phyloP scores from a whole-genome alignment of 2,888 invertebrate species.

The Cephus spinipes region DNA sequence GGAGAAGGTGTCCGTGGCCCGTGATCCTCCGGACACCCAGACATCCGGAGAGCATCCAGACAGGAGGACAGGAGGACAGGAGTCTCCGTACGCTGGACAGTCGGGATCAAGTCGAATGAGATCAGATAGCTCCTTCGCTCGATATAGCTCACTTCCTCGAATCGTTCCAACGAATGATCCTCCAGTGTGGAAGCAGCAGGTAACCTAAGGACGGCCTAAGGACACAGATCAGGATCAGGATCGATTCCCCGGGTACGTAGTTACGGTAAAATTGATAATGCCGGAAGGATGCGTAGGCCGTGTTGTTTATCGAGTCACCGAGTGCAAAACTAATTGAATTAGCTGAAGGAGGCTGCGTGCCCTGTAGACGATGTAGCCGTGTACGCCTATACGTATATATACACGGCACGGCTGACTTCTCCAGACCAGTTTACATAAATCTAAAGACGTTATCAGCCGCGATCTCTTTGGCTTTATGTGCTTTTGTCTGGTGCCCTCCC shows the following conservation, averaged over 20 bases:
- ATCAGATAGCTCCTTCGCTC: background rate
- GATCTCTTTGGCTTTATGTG: constrained; percentile 31
- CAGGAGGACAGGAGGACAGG: background rate
- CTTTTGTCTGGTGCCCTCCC: constrained; percentile 33
- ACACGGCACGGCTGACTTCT: constrained; percentile 6
- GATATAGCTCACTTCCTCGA: too few relatives aligned
- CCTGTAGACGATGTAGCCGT: background rate
- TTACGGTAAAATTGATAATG: background rate
- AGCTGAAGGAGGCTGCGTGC: background rate
- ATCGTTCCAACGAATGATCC: too few relatives aligned
- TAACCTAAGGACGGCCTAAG: too few relatives aligned
- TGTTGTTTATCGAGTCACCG: constrained; percentile 31
- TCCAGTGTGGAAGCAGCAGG: too few relatives aligned
- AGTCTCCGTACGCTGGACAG: background rate
- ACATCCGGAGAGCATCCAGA: too few relatives aligned
- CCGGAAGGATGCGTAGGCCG: constrained; percentile 5
- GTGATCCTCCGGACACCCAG: background rate
- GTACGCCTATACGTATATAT: background rate
- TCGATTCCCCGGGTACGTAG: background rate
- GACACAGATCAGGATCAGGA: background rate
- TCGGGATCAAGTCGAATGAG: background rate
- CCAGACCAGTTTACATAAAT: constrained; percentile 38
- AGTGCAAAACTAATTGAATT: constrained; percentile 36
- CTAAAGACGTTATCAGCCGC: constrained; percentile 30
- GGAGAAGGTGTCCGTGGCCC: background rate